phyloP scores from a whole-genome alignment of 2,797 vertebrate species.

The Rhinophrynus dorsalis region DNA sequence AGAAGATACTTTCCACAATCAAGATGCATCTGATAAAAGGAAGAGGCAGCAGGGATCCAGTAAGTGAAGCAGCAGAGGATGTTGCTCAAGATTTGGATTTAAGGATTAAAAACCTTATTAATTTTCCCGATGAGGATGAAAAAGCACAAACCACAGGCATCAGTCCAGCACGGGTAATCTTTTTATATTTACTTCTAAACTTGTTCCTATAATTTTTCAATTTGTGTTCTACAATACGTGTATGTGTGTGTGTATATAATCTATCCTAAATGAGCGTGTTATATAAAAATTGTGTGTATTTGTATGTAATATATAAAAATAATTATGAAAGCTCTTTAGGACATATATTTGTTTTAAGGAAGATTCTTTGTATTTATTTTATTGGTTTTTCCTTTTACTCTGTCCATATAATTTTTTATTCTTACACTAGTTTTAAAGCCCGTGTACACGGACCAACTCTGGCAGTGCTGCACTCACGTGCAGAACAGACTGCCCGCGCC shows the following conservation, averaged over 20 bases:
- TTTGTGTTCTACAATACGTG: no score
- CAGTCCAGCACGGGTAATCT: conserved; percentile 89
- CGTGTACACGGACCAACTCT: no score
- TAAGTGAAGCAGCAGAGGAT: conserved; percentile 74
- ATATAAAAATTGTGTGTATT: no score
- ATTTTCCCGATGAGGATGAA: conserved; percentile 61
- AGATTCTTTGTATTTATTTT: neutral
- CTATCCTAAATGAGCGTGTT: neutral
- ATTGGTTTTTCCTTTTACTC: no score
- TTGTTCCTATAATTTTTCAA: no score
- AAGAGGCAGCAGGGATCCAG: conserved; percentile 71
- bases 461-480: no score
- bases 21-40: conserved; percentile 84
- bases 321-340: no score
- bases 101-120: conserved; percentile 79
- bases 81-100: conserved; percentile 76
- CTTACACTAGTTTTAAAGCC: no score
- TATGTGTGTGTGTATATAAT: neutral
- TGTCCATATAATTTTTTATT: no score
- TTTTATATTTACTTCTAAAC: conserved; percentile 20
- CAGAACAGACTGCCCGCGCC: no score
- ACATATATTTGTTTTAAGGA: no score
- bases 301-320: no score
- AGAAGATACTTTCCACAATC: conserved; percentile 77
- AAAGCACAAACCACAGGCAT: conserved; percentile 66